Evolutionary conservation across 2,888 invertebrate species (phyloP), one percentile per base, ranked within the genome.

Genomic region (Mythimna ferrago): DNA sequence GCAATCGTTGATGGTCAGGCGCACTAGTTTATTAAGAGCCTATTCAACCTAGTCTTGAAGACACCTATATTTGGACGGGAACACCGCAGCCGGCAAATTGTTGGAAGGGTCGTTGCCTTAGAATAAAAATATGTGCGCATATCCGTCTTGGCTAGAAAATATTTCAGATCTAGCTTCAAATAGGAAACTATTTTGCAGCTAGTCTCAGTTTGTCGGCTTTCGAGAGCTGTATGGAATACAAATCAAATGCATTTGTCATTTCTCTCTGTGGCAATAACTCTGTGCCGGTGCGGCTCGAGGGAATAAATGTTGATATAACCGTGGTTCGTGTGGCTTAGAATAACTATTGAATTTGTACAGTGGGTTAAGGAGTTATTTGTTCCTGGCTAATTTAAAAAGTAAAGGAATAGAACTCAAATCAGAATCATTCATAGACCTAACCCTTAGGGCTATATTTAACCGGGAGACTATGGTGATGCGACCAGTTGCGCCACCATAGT

Each of bases 171-270:
- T 9, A 26, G 10, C 32, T 2, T 65, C 21, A 41, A 62, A 67
- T 56, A 21, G 48, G 21, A 62, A 66, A 66, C 58, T 70, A 73
- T 78, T 38, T 74, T 58, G 66, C 51, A 19, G 60, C n/a, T 21
- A 60, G 65, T 14, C 54, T 41, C 69, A 65, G 78, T 77, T 78
- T 78, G 80, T 77, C 56, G 78, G 64, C 65, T 74, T 56, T 64
- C 67, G 56, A 19, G 62, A 66, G 63, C 73, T 80, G 86, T 78
- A 60, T 51, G 35, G 84, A 80, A 88, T 88, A 86, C 87, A 88
- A 88, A 88, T 88, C 83, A 83, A 84, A 86, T 83, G 86, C 85
- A 86, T 86, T 87, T 85, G 85, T 88, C 86, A 87, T 84, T 75
- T 72, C 80, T 82, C 75, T 71, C 35, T 79, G 32, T 67, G n/a